Conservation (phyloP, 2,113 vertebrate genomes). For the Sinocyclocheilus anshuiensis region DNA sequence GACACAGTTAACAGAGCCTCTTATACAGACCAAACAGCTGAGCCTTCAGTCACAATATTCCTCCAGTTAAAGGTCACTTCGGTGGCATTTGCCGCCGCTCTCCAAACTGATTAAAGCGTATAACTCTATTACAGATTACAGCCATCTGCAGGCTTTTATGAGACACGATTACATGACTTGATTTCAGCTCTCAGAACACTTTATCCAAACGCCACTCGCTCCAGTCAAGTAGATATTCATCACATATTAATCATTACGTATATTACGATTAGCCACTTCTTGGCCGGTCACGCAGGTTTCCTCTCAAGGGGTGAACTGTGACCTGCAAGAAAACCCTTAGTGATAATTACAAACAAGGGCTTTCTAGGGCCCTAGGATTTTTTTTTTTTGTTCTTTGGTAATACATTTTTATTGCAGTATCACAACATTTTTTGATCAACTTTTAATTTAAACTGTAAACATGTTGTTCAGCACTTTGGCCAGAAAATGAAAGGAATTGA, state of each 20-base stretch:
- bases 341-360: background rate
- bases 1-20: slow-evolving; percentile 37
- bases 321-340: background rate
- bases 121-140: slow-evolving; percentile 43
- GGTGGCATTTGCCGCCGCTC: slow-evolving; percentile 47
- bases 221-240: background rate
- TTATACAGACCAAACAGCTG: slow-evolving; percentile 52
- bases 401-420: no score
- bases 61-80: slow-evolving; percentile 53
- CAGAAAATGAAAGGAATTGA: background rate
- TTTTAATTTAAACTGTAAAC: background rate
- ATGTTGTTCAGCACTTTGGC: background rate
- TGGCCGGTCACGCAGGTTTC: background rate
- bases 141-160: slow-evolving; percentile 1
- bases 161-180: slow-evolving; percentile 21
- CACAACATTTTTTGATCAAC: background rate
- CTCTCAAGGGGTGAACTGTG: background rate
- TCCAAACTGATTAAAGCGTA: slow-evolving; percentile 54
- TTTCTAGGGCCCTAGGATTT: no score
- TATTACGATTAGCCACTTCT: background rate
- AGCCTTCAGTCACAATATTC: slow-evolving; percentile 48
- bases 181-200: slow-evolving; percentile 32
- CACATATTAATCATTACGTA: background rate
- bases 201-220: slow-evolving; percentile 2
- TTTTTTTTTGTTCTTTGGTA: no score